phyloP scores from a whole-genome alignment of 2,888 invertebrate species.

The Brachynemurus nebulosus region DNA sequence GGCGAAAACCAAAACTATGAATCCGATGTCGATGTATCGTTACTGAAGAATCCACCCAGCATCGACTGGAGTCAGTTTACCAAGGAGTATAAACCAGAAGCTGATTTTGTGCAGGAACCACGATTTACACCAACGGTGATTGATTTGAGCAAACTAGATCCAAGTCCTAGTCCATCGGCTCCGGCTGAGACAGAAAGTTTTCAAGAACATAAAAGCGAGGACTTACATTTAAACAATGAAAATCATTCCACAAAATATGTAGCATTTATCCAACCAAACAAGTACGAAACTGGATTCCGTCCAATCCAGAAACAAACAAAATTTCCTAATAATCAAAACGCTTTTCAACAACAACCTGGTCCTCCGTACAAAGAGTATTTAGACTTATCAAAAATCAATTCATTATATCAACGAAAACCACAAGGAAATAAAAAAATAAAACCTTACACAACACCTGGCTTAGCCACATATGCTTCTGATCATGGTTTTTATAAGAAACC shows the following conservation, averaged over 20 bases:
- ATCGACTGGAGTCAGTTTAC: background rate
- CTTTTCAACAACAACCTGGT: too few relatives aligned
- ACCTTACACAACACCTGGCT: conserved; percentile 5
- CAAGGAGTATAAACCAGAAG: background rate
- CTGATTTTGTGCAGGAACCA: too few relatives aligned
- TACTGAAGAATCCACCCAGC: background rate
- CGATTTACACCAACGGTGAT: too few relatives aligned
- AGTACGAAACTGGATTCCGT: background rate
- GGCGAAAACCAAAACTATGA: background rate
- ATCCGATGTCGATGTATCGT: background rate
- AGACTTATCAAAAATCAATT: too few relatives aligned
- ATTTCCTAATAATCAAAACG: too few relatives aligned
- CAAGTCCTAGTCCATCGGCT: background rate
- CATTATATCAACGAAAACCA: too few relatives aligned
- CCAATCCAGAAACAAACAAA: too few relatives aligned
- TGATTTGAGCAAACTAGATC: too few relatives aligned
- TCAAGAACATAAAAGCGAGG: background rate
- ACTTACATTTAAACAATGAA: too few relatives aligned
- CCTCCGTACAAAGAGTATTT: too few relatives aligned
- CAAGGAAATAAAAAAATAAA: conserved; percentile 8
- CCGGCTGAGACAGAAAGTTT: background rate
- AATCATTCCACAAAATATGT: background rate
- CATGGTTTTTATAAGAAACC: background rate
- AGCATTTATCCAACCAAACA: background rate
- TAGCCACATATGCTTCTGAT: background rate